Conservation (phyloP, 2,113 vertebrate genomes). For the Poeciliopsis retropinna region DNA sequence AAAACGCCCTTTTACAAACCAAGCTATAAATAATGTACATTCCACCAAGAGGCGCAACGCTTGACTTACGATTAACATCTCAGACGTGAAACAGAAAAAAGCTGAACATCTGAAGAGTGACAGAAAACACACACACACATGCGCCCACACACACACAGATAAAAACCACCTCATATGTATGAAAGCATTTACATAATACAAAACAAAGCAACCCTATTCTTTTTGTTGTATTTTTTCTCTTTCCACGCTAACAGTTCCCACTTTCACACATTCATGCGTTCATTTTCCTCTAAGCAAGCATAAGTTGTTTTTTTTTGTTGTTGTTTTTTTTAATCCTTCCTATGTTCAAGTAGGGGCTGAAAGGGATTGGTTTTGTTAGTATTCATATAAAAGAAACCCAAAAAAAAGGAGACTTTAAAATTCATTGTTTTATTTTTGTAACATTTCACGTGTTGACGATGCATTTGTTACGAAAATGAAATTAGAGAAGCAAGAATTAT, state of each 20-base stretch:
- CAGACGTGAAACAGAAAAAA: slow-evolving; percentile 48
- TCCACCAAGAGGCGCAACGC: slow-evolving; percentile 24
- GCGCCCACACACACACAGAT: neutral
- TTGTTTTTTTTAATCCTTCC: neutral
- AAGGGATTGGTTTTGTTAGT: slow-evolving; percentile 33
- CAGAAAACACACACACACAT: slow-evolving; percentile 2
- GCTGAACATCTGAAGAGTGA: slow-evolving; percentile 23
- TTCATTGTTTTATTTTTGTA: slow-evolving; percentile 45
- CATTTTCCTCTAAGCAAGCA: neutral
- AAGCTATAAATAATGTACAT: slow-evolving; percentile 71
- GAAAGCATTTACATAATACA: slow-evolving; percentile 70
- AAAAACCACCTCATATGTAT: slow-evolving; percentile 39
- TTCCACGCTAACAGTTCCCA: slow-evolving; percentile 27
- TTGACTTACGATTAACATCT: slow-evolving; percentile 53
- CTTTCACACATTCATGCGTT: slow-evolving; percentile 38
- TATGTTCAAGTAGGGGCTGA: slow-evolving; percentile 23
- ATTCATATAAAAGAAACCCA: slow-evolving; percentile 21
- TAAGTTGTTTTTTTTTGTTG: neutral
- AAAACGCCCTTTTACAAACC: slow-evolving; percentile 74
- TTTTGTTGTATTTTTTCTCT: slow-evolving; percentile 21
- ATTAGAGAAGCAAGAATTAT: slow-evolving; percentile 48
- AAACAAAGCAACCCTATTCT: slow-evolving; percentile 49
- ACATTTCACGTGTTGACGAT: slow-evolving; percentile 47
- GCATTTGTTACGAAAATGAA: slow-evolving; percentile 38
- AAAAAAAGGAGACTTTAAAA: slow-evolving; percentile 23